These are phyloP conservation scores for Poeciliopsis turneri DNA, from an alignment of 2,797 vertebrate species.

Conservation along the genomic window DNA sequence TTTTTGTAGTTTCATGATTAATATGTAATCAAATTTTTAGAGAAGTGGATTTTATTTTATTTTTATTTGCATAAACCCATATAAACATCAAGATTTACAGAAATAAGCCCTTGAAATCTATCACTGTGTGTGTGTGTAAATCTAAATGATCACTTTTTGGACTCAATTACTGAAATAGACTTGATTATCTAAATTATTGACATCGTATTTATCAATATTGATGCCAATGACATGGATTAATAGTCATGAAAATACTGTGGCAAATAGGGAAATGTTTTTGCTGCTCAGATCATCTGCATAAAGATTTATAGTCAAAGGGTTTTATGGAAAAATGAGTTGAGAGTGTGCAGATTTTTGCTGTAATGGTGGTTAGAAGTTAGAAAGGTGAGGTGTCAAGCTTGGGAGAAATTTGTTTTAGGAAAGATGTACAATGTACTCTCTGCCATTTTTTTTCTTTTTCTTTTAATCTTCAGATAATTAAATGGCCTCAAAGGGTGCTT, in stretches of 20 bases:
- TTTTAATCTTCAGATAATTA: slow-evolving; percentile 52
- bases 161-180: neutral
- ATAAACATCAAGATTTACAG: neutral
- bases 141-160: neutral
- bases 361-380: slow-evolving; percentile 32
- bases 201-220: neutral
- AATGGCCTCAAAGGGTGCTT: slow-evolving; percentile 78
- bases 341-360: slow-evolving; percentile 75
- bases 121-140: neutral
- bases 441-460: slow-evolving; percentile 36
- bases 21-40: neutral
- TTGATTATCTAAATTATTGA: neutral
- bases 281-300: slow-evolving; percentile 23
- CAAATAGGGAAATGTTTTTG: slow-evolving; percentile 14
- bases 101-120: neutral
- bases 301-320: slow-evolving; percentile 44
- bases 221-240: neutral
- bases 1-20: neutral
- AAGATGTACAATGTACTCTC: slow-evolving; percentile 77
- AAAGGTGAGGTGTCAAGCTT: slow-evolving; percentile 31
- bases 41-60: neutral
- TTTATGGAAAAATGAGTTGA: slow-evolving; percentile 69
- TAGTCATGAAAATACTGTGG: neutral
- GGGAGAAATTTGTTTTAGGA: slow-evolving; percentile 19
- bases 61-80: neutral